phyloP scores from a whole-genome alignment of 1,140 invertebrate genomes.

The Leptinotarsa defecta region DNA sequence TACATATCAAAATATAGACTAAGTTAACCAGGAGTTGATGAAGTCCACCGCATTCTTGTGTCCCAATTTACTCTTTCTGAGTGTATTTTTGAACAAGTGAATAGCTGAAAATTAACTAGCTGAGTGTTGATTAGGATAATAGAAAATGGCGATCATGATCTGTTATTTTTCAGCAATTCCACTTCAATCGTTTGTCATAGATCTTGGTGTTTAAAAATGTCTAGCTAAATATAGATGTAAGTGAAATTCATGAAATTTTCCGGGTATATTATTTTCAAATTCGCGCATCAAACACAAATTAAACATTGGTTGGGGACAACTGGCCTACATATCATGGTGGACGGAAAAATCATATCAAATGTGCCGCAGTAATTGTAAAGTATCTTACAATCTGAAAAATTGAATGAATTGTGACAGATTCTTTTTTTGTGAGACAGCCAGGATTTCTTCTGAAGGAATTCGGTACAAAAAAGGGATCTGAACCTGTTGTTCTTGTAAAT shows the following conservation, averaged over 20 bases:
- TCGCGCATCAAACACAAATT: conserved; percentile 38
- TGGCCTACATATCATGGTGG: conserved; percentile 48
- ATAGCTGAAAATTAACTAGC: background rate
- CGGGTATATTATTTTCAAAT: conserved; percentile 27
- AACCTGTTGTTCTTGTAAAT: conserved; percentile 26
- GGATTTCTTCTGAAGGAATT: conserved; percentile 26
- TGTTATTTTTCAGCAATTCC: conserved; percentile 17
- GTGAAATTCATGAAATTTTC: conserved; percentile 22
- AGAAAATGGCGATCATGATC: background rate
- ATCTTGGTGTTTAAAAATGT: conserved; percentile 44
- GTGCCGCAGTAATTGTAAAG: conserved; percentile 49
- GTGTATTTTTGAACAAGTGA: background rate
- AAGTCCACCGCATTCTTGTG: conserved; percentile 18
- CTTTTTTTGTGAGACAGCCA: conserved; percentile 43
- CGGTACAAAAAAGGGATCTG: conserved; percentile 26
- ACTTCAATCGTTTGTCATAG: conserved; percentile 37
- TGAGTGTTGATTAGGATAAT: background rate
- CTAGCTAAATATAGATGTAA: conserved; percentile 31
- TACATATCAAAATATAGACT: conserved; percentile 45
- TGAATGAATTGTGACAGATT: conserved; percentile 8
- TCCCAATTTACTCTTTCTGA: conserved; percentile 41
- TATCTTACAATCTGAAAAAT: conserved; percentile 5
- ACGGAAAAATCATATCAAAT: conserved; percentile 43
- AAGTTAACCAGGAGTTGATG: background rate
- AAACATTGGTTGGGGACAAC: conserved; percentile 35